Conservation (phyloP, 2,113 vertebrate genomes). For the Nothoprocta perdicaria region DNA sequence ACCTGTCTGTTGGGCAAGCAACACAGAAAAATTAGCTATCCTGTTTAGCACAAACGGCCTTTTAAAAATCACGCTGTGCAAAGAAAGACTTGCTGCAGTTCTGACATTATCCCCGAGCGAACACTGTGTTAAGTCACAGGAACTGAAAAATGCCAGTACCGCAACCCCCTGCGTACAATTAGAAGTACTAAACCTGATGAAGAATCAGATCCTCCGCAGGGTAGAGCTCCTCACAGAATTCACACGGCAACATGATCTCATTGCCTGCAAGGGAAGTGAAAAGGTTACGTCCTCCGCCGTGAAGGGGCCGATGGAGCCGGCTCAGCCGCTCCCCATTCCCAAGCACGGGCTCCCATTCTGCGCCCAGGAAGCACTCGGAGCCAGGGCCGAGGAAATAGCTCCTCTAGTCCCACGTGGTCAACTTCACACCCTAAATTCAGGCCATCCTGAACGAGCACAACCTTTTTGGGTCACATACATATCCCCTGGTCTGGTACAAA, state of each 20-base stretch:
- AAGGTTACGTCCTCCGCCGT: background rate
- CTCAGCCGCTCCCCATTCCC: background rate
- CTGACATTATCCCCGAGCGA: background rate
- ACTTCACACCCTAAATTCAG: background rate
- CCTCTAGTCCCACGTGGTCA: background rate
- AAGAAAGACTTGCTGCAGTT: background rate
- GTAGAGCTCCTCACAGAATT: constrained; percentile 96
- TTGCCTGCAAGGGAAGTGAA: constrained; percentile 39
- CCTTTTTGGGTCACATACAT: background rate
- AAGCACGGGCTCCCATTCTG: background rate
- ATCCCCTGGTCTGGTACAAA: background rate
- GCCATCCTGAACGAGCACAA: background rate
- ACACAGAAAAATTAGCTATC: background rate
- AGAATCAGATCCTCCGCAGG: constrained; percentile 93
- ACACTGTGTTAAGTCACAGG: background rate
- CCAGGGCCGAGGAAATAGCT: fast-evolving
- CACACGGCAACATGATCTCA: constrained; percentile 89
- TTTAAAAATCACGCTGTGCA: background rate
- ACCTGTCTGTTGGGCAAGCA: constrained; percentile 82
- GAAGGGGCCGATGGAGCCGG: background rate
- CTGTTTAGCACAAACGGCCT: background rate
- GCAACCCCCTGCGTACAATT: background rate
- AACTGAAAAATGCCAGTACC: background rate
- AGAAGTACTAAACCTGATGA: constrained; percentile 86
- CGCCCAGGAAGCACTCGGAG: background rate